Evolutionary conservation across 2,888 invertebrate species (phyloP).

Genomic region (Eucera pruinosa): DNA sequence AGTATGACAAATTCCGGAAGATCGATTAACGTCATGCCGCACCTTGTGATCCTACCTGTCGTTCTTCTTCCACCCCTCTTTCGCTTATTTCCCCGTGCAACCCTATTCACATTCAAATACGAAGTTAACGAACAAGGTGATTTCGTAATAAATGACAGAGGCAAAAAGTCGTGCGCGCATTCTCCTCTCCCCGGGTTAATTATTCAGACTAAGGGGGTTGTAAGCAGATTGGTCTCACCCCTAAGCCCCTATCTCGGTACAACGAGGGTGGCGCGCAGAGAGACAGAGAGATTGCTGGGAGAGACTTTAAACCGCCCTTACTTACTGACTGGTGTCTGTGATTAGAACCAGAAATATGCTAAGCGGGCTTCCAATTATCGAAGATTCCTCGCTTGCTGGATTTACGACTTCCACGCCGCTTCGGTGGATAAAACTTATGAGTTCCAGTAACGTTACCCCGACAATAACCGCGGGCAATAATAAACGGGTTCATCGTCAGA

Average conservation of each 20-base stretch:
- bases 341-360: conserved; percentile 81
- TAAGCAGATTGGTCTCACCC: conserved; percentile 84
- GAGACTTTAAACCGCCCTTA: conserved; percentile 79
- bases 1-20: conserved; percentile 68
- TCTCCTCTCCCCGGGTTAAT: conserved; percentile 79
- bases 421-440: conserved; percentile 3
- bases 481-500: not conserved
- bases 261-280: conserved; percentile 72
- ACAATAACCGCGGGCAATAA: not conserved
- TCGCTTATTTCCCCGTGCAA: conserved; percentile 30
- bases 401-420: conserved; percentile 43
- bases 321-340: conserved; percentile 77
- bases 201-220: conserved; percentile 84
- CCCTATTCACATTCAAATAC: conserved; percentile 79
- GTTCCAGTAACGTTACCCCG: not conserved
- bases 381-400: conserved; percentile 63
- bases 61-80: conserved; percentile 21
- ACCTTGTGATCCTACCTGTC: conserved; percentile 71
- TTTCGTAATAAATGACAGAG: conserved; percentile 81
- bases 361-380: conserved; percentile 79
- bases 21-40: conserved; percentile 67
- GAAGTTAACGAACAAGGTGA: conserved; percentile 81
- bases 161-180: conserved; percentile 77
- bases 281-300: conserved; percentile 68
- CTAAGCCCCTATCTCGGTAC: conserved; percentile 78